These are phyloP conservation scores for Samia ricini DNA, from an alignment of 1,140 invertebrate genomes.

Conservation along the genomic window DNA sequence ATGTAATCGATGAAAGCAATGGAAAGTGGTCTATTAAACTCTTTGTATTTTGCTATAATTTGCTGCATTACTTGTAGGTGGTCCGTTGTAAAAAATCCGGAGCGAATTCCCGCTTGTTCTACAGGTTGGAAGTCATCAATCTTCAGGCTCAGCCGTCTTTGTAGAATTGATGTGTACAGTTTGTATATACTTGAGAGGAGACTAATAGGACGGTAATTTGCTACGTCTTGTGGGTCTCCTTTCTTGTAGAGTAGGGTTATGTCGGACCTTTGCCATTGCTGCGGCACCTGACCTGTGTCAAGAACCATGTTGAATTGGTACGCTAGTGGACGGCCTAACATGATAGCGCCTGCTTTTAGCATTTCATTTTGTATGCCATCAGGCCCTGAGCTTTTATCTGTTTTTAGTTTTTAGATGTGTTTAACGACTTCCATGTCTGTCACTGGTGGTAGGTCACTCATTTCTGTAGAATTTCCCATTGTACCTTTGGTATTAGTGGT, in stretches of 20 bases:
- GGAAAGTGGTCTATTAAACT: neutral
- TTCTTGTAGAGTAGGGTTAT: slow-evolving; percentile 3
- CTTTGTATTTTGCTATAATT: slow-evolving; percentile 10
- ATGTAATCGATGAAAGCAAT: slow-evolving; percentile 5
- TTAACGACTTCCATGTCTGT: neutral
- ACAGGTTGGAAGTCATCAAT: slow-evolving; percentile 4
- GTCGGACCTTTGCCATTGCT: neutral
- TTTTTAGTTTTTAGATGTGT: slow-evolving; percentile 10
- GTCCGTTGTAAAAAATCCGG: slow-evolving; percentile 2
- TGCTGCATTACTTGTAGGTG: slow-evolving; percentile 4
- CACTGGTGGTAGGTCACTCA: neutral
- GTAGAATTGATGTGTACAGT: slow-evolving; percentile 1
- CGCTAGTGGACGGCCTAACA: neutral
- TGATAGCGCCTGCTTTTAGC: neutral
- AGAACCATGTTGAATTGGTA: neutral
- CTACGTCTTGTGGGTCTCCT: slow-evolving; percentile 1
- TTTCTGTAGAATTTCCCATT: neutral
- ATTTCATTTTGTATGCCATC: slow-evolving; percentile 17
- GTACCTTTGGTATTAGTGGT: neutral
- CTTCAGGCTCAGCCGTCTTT: neutral
- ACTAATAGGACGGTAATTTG: neutral
- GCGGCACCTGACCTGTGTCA: neutral
- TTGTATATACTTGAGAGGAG: slow-evolving; percentile 4
- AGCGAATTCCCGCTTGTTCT: slow-evolving; percentile 11
- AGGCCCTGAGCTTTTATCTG: slow-evolving; percentile 17